A percentile compares a stretch with the other conserved stretches of the same genome.
Evolutionary conservation across 2,797 vertebrate genomes (phyloP).

Genomic region (Echeneis naucrates): DNA sequence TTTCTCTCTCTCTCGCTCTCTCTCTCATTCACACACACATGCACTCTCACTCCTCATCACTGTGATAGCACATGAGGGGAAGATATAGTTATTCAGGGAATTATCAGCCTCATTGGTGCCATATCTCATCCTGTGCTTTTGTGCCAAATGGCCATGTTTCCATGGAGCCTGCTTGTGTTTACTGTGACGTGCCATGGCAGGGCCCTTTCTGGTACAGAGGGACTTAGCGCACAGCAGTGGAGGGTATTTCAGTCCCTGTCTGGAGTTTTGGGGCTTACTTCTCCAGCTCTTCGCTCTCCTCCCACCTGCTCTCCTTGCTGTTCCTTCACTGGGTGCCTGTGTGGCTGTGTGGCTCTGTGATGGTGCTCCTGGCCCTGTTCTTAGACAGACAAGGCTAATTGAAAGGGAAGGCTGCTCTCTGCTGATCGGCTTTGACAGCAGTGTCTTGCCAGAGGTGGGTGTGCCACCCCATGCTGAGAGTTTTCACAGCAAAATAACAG

Average conservation of each 20-base stretch:
- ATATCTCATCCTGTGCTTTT: conserved; percentile 74
- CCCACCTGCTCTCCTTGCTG: conserved; percentile 80
- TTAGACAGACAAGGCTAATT: conserved; percentile 85
- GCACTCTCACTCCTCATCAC: conserved; percentile 60
- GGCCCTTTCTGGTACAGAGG: conserved; percentile 75
- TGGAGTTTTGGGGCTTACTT: conserved; percentile 81
- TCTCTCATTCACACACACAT: conserved; percentile 35
- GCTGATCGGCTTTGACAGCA: conserved; percentile 84
- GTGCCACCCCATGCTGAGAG: conserved; percentile 83
- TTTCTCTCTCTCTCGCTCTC: conserved; percentile 32
- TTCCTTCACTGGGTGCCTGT: conserved; percentile 69
- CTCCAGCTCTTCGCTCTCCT: conserved; percentile 71
- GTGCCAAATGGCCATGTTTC: conserved; percentile 77
- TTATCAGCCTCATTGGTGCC: conserved; percentile 83
- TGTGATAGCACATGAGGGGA: conserved; percentile 71
- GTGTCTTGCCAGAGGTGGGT: conserved; percentile 83
- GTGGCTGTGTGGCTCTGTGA: conserved; percentile 66
- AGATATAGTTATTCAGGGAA: conserved; percentile 81
- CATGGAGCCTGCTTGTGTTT: conserved; percentile 81
- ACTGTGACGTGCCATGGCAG: conserved; percentile 77
- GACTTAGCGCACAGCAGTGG: conserved; percentile 80
- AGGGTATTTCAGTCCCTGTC: conserved; percentile 79
- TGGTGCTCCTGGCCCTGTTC: conserved; percentile 77
- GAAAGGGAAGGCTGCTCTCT: conserved; percentile 85
- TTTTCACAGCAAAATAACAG: conserved; percentile 82